Conservation (phyloP, 1,140 invertebrate species). For the Philotrypesis tridentata region DNA sequence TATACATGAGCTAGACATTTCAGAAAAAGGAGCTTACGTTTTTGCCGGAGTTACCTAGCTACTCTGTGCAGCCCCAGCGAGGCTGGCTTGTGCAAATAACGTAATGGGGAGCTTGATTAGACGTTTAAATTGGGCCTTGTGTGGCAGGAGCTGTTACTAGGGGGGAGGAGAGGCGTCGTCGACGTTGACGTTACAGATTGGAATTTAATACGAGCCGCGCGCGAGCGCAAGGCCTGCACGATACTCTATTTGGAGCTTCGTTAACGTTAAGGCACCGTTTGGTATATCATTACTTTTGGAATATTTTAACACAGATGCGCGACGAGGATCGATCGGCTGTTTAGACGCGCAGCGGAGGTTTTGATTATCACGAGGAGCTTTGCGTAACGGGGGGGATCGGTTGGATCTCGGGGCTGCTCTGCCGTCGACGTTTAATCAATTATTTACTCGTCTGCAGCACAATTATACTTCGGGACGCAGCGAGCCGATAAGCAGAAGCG, state of each 20-base stretch:
- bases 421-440: no score
- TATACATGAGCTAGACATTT: not conserved
- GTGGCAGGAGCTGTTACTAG: not conserved
- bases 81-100: constrained; percentile 16
- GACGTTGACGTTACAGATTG: constrained; percentile 40
- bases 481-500: no score
- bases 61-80: not conserved
- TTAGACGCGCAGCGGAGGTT: not conserved
- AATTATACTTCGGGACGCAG: no score
- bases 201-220: constrained; percentile 37
- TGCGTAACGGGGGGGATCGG: no score
- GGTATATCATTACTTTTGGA: not conserved
- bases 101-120: constrained; percentile 25
- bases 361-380: not conserved
- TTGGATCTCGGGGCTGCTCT: no score
- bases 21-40: constrained; percentile 54
- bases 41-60: constrained; percentile 51
- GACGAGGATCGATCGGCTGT: not conserved
- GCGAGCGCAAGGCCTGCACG: not conserved
- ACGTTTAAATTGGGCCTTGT: not conserved
- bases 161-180: constrained; percentile 1
- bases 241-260: constrained; percentile 23
- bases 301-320: not conserved
- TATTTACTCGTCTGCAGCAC: no score
- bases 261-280: not conserved